Percentiles rank a stretch among this genome's conserved stretches.
phyloP scores from a whole-genome alignment of 2,888 invertebrate genomes.

The Deroplatys truncata region DNA sequence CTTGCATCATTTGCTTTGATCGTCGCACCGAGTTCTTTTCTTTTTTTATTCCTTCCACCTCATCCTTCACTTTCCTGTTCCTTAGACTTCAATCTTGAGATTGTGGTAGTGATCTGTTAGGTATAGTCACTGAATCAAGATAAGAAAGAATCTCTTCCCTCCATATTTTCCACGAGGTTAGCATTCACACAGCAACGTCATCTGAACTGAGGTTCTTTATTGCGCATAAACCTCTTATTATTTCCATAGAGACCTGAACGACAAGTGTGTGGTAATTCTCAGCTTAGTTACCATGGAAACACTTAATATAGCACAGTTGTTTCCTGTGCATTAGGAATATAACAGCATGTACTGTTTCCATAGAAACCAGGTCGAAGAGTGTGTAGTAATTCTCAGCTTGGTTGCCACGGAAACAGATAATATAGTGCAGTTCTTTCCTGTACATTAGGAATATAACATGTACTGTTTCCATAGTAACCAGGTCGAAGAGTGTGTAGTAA shows the following conservation, averaged over 20 bases:
- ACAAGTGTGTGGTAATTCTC: neutral
- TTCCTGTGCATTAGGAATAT: too few species aligned
- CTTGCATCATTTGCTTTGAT: neutral
- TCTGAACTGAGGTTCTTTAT: neutral
- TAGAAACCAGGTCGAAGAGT: too few species aligned
- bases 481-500: too few species aligned
- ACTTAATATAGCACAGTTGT: too few species aligned
- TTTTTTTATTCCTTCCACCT: neutral
- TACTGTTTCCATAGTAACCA: too few species aligned
- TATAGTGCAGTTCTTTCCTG: too few species aligned
- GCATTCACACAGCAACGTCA: neutral
- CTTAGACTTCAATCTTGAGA: neutral
- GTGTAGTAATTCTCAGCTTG: too few species aligned
- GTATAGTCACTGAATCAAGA: neutral
- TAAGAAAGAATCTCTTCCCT: neutral
- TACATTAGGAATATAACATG: too few species aligned
- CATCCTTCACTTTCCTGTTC: neutral
- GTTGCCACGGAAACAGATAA: too few species aligned
- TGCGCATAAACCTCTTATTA: neutral
- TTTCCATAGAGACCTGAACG: neutral
- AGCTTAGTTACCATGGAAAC: too few species aligned
- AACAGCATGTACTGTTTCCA: too few species aligned
- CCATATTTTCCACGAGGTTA: neutral
- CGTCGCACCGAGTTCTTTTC: neutral
- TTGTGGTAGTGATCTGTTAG: neutral